Conservation (phyloP, 2,888 invertebrate species). For the Nebria salina region DNA sequence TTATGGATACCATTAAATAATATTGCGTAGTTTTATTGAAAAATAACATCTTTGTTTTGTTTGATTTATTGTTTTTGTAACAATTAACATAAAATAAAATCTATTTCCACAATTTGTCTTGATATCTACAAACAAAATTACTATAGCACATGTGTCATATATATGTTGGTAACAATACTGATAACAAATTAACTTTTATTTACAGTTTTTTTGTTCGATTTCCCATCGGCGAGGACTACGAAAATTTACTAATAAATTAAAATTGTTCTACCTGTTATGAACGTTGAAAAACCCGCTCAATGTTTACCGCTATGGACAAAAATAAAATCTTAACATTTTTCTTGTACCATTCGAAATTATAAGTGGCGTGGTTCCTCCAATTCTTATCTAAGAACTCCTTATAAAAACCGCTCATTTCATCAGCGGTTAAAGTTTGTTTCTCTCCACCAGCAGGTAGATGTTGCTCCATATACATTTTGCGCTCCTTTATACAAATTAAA, state of each 20-base stretch:
- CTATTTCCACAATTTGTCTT: neutral
- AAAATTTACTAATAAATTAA: neutral
- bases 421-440: slow-evolving; percentile 72
- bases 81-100: slow-evolving; percentile 25
- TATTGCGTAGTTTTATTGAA: neutral
- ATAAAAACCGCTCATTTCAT: slow-evolving; percentile 90
- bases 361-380: slow-evolving; percentile 77
- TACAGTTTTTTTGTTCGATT: neutral
- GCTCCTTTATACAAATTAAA: slow-evolving; percentile 64
- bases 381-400: slow-evolving; percentile 86
- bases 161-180: neutral
- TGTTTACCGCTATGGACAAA: slow-evolving; percentile 70
- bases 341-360: slow-evolving; percentile 86
- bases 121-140: neutral
- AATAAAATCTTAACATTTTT: slow-evolving; percentile 75
- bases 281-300: slow-evolving; percentile 55
- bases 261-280: slow-evolving; percentile 17
- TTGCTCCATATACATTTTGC: slow-evolving; percentile 65
- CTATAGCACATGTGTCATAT: neutral
- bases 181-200: neutral
- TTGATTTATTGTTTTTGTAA: slow-evolving; percentile 7
- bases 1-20: slow-evolving; percentile 6
- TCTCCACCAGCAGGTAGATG: slow-evolving; percentile 55
- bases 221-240: neutral
- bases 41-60: neutral